Percentiles rank a stretch among this genome's conserved stretches.
Evolutionary conservation across 1,140 invertebrate genomes (phyloP).

Genomic region (Ostrea edulis): DNA sequence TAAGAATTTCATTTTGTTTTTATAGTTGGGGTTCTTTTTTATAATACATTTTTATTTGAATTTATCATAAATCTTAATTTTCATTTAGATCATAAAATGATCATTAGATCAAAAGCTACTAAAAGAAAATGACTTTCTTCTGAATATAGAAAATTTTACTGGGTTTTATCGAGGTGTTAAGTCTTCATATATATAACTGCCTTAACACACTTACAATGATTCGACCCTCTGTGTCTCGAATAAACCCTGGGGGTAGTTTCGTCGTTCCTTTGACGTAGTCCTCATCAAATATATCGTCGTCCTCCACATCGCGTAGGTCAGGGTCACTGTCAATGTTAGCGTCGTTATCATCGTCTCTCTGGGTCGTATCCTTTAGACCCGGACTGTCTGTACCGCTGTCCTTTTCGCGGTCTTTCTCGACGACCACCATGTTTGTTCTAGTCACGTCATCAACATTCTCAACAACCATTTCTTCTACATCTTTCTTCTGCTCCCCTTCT

Average conservation of each 20-base stretch:
- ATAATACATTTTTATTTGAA: no score
- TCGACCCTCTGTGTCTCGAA: constrained; percentile 40
- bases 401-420: constrained; percentile 14
- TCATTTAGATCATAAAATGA: no score
- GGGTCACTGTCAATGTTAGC: constrained; percentile 48
- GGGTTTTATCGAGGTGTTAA: not conserved
- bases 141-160: no score
- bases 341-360: constrained; percentile 31
- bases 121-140: no score
- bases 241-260: constrained; percentile 35
- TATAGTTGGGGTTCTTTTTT: no score
- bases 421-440: not conserved
- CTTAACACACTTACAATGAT: constrained; percentile 28
- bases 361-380: not conserved
- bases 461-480: not conserved
- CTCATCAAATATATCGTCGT: constrained; percentile 50
- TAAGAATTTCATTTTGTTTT: no score
- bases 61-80: no score
- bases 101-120: no score
- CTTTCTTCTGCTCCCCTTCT: constrained; percentile 16
- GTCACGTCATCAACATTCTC: not conserved
- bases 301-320: constrained; percentile 44
- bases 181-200: not conserved
- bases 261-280: constrained; percentile 31
- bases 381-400: constrained; percentile 32